Evolutionary conservation across 2,888 invertebrate species (phyloP).

Genomic region (Chorisops tibialis): DNA sequence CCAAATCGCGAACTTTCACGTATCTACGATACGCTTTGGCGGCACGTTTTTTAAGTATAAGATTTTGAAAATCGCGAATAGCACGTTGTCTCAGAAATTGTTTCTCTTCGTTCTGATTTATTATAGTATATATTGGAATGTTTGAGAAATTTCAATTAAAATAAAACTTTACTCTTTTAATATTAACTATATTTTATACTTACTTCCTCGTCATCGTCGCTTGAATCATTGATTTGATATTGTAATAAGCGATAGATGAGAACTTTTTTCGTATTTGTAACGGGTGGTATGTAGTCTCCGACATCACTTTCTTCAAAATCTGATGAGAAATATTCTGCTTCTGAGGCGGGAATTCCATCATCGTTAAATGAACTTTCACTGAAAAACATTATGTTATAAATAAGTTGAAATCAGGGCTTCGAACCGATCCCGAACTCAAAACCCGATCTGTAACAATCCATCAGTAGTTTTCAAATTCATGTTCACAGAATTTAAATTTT

Average conservation of each 20-base stretch:
- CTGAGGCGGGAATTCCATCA: constrained; percentile 23
- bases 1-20: background rate
- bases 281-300: constrained; percentile 22
- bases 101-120: constrained; percentile 7
- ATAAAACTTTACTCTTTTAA: background rate
- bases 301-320: constrained; percentile 12
- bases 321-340: constrained; percentile 22
- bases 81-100: background rate
- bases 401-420: too few relatives aligned
- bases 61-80: background rate
- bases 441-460: too few relatives aligned
- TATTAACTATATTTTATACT: too few relatives aligned
- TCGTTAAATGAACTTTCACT: constrained; percentile 28
- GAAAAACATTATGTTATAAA: background rate
- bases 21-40: constrained; percentile 15
- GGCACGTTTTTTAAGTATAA: constrained; percentile 19
- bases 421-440: too few relatives aligned
- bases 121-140: too few relatives aligned
- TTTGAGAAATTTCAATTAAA: background rate
- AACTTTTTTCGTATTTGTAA: constrained; percentile 14
- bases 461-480: too few relatives aligned
- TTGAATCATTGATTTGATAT: background rate
- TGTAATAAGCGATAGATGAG: background rate
- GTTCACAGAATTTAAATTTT: too few relatives aligned
- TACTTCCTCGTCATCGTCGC: constrained; percentile 3